Evolutionary conservation across 2,888 invertebrate species (phyloP), one percentile per base, ranked within the genome.

Genomic region (Drosophila meridiana): DNA sequence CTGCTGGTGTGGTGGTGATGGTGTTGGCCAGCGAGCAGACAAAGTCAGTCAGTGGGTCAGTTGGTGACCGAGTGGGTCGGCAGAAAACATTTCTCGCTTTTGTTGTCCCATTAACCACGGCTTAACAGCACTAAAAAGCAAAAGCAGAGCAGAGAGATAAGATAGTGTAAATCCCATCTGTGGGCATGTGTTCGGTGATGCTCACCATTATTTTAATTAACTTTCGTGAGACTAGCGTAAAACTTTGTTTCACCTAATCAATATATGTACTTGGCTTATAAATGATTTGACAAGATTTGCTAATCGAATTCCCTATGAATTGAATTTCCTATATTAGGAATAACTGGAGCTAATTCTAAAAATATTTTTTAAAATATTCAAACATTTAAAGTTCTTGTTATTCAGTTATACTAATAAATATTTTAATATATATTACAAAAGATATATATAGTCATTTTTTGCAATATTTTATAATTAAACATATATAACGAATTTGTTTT

Each of bases 41-140:
- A 13, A 30, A 66, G 62, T 69, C 42, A 63, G 60, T 74, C 70
- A 78, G 60, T 79, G 60, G 66, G 76, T 76, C 71, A 69, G 40
- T 20, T 14, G 34, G n/a, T 50, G 43, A 30, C 47, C 60, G 61
- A 58, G 47, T 52, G 28, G 75, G 61, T 69, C 47, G 67, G 52
- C n/a, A 3, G 65, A 70, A 80, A 80, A 50, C 61, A 70, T 69
- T 45, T 73, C 76, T 77, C 63, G 50, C 20, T 26, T 42, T 64
- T 50, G 50, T 32, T 73, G 48, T 67, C 73, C 43, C 61, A 77
- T 78, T 74, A 70, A 73, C 60, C 43, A n/a, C 11, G 42, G 8
- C 52, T 64, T 78, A 43, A 69, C 69, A 56, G 48, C 78, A 55
- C 62, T 63, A 42, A 20, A n/a, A 42, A 20, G 9, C 13, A 38